Evolutionary conservation across 2,888 invertebrate species (phyloP).

Genomic region (Cerastoderma edule): DNA sequence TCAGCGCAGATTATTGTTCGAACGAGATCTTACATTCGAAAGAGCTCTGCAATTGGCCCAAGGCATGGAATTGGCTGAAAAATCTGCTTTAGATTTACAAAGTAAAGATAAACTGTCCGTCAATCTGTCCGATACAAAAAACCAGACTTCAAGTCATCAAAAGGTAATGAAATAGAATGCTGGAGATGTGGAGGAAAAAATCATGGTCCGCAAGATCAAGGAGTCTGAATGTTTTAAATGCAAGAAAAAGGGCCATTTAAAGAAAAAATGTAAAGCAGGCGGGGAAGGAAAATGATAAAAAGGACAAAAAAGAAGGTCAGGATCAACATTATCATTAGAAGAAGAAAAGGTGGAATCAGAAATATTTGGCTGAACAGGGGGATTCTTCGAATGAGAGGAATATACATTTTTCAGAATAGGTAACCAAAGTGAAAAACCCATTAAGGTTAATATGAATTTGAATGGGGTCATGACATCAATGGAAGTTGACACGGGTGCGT

Average conservation of each 20-base stretch:
- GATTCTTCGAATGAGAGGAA: background rate
- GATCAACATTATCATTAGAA: too few relatives aligned
- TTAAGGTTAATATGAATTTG: background rate
- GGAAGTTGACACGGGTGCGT: conserved; percentile 14
- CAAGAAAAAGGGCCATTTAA: background rate
- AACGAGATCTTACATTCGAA: conserved; percentile 30
- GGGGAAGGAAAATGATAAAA: too few relatives aligned
- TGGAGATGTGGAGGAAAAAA: conserved; percentile 15
- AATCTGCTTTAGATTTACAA: background rate
- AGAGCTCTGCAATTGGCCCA: conserved; percentile 40
- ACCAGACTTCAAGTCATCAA: background rate
- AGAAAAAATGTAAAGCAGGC: background rate
- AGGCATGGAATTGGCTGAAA: conserved; percentile 36
- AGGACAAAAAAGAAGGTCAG: background rate
- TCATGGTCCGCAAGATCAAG: background rate
- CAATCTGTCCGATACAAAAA: background rate
- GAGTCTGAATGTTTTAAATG: background rate
- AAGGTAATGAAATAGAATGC: background rate
- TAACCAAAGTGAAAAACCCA: background rate
- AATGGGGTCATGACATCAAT: too few relatives aligned
- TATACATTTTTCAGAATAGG: conserved; percentile 9
- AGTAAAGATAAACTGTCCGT: background rate
- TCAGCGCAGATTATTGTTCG: conserved; percentile 36
- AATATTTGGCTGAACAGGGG: background rate
- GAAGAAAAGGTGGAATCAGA: conserved; percentile 4